Evolutionary conservation across 2,113 vertebrate genomes (phyloP).

Genomic region (Malurus cyaneus): DNA sequence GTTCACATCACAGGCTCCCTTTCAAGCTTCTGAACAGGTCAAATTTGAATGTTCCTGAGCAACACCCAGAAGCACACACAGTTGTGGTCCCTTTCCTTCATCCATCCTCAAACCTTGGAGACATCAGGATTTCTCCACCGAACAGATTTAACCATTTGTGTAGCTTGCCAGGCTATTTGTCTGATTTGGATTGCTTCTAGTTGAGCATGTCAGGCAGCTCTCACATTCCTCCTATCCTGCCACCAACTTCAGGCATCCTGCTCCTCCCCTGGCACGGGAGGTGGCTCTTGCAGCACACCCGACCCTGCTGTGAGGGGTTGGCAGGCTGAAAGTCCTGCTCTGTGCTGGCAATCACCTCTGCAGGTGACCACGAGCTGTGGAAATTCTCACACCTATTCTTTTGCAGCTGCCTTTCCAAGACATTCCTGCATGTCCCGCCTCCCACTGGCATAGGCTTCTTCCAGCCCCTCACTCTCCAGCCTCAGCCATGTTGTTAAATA

Average conservation of each 20-base stretch:
- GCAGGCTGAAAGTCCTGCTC: background rate
- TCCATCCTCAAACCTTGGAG: background rate
- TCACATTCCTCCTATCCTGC: background rate
- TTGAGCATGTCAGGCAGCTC: background rate
- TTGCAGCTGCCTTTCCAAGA: background rate
- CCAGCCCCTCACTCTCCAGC: background rate
- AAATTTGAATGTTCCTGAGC: background rate
- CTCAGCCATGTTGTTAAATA: rapidly evolving
- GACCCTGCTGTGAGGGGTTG: background rate
- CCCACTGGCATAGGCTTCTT: rapidly evolving
- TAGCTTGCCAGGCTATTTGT: background rate
- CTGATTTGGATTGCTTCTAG: background rate
- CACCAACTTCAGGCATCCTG: rapidly evolving
- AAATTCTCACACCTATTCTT: background rate
- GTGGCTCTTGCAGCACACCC: background rate
- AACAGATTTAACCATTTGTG: background rate
- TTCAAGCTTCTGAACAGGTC: background rate
- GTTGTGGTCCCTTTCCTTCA: background rate
- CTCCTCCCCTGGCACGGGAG: background rate
- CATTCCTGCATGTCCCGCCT: background rate
- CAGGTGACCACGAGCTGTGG: background rate
- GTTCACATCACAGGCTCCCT: background rate
- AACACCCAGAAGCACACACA: background rate
- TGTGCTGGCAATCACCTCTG: background rate
- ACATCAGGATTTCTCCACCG: background rate